These are phyloP conservation scores for Eupsilia transversa DNA, from an alignment of 2,888 invertebrate genomes.

Conservation along the genomic window DNA sequence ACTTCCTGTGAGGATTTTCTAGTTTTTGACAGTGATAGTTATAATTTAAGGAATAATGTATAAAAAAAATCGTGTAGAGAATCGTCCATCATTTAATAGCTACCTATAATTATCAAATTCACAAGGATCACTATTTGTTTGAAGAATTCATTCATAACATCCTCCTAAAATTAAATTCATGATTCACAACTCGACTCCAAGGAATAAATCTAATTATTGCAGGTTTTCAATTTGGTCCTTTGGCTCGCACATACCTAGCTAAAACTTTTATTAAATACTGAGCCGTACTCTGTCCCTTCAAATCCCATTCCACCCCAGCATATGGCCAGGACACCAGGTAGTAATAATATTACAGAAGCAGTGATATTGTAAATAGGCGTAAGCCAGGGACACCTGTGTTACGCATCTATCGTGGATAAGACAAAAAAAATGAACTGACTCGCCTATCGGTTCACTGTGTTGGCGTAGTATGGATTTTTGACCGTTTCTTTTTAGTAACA, in stretches of 20 bases:
- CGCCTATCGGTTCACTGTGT: slow-evolving; percentile 71
- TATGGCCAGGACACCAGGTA: slow-evolving; percentile 48
- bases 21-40: too few relatives aligned
- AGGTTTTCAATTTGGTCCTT: background rate
- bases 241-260: background rate
- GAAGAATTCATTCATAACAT: too few relatives aligned
- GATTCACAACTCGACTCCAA: too few relatives aligned
- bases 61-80: too few relatives aligned
- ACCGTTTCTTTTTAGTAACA: background rate
- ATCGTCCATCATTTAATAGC: too few relatives aligned
- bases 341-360: slow-evolving; percentile 60
- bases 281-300: slow-evolving; percentile 27
- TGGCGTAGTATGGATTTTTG: slow-evolving; percentile 74
- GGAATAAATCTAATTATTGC: background rate
- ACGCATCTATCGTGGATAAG: slow-evolving; percentile 82
- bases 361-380: slow-evolving; percentile 78
- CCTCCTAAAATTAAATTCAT: too few relatives aligned
- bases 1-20: background rate
- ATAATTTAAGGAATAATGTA: too few relatives aligned
- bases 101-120: too few relatives aligned
- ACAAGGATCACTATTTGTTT: too few relatives aligned
- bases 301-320: slow-evolving; percentile 26
- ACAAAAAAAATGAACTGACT: slow-evolving; percentile 72
- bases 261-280: background rate
- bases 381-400: slow-evolving; percentile 87